Base-by-base conservation (phyloP, 2,888 invertebrate genomes). In the Glaucopsyche alexis region DNA sequence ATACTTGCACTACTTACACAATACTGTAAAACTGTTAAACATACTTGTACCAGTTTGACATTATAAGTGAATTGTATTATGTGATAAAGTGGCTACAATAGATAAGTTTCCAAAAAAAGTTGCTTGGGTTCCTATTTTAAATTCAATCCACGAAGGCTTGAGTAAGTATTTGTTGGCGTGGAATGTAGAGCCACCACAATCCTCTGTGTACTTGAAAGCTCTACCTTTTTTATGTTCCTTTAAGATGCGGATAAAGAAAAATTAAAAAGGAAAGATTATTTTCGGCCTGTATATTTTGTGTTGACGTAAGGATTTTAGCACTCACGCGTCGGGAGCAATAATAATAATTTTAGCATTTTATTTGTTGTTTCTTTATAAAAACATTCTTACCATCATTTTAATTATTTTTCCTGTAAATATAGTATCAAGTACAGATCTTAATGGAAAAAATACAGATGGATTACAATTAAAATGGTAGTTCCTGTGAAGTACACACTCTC, bases 151-250 rank as follows among this genome's bases (percentile, higher is more conserved):
- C 45, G 67, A 11, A 67, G 45, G 47, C 67, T 47, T 13, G 45
- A 19, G 67, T 47, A 47, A 67, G 67, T 67, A 67, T 67, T 67
- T 47, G 67, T 47, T 67, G 66, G 66, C 19, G 66, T 13, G 47
- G 47, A 67, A 67, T 67, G 19, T 67, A 47, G 13, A 19, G n/a
- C 16, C 16, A 4, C 67, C 67, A 19, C 67, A 19, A 16, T 67
- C 47, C 67, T 29, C 67, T 67, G 38, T 16, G n/a, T 14, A 42
- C 42, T 67, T 67, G 19, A 47, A 19, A 45, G 19, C 19, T 47
- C 38, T 19, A 60, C 19, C 42, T 66, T 40, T 42, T 40, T 29
- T 38, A 29, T 66, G 16, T 19, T 42, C 42, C 42, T 42, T 42
- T 42, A 52, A 50, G 52, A n/a, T 9, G 7, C 7, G 52, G 16